phyloP scores from a whole-genome alignment of 1,140 invertebrate genomes.

The Dufourea novaeangliae region DNA sequence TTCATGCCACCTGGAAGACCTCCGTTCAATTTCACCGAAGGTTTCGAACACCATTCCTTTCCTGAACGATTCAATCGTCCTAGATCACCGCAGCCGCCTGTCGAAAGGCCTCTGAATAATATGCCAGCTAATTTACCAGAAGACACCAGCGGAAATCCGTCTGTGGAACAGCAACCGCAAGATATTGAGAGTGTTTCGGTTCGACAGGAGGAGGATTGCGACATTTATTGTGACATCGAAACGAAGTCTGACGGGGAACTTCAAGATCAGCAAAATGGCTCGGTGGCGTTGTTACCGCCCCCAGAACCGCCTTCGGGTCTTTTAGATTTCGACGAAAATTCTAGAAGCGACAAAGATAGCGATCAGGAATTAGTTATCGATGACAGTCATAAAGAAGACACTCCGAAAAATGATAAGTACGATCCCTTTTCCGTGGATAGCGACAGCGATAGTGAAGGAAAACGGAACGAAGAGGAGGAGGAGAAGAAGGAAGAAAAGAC shows the following conservation, averaged over 20 bases:
- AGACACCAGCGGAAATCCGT: constrained; percentile 31
- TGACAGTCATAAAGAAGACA: constrained; percentile 81
- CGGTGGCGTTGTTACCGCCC: constrained; percentile 74
- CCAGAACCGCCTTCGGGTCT: constrained; percentile 83
- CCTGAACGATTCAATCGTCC: constrained; percentile 49
- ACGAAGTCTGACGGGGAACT: constrained; percentile 63
- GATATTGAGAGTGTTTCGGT: constrained; percentile 20
- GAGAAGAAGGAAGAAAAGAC: constrained; percentile 55
- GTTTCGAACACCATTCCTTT: constrained; percentile 54
- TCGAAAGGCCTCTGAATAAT: constrained; percentile 33
- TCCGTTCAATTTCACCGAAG: constrained; percentile 38
- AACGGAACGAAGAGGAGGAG: constrained; percentile 42
- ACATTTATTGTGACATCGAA: constrained; percentile 78
- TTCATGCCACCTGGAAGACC: constrained; percentile 40
- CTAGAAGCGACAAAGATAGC: constrained; percentile 83
- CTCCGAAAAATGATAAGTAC: constrained; percentile 82
- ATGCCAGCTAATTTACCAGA: constrained; percentile 46
- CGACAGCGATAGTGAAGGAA: constrained; percentile 72
- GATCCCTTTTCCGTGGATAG: constrained; percentile 83
- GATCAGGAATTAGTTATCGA: constrained; percentile 87
- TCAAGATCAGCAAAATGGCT: constrained; percentile 57
- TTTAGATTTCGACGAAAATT: constrained; percentile 79
- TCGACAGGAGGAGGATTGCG: constrained; percentile 75
- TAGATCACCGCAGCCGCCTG: constrained; percentile 41
- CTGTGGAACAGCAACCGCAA: constrained; percentile 26